Conservation (phyloP, 30 jellyfish, hydroid and myxozoan genomes). For the Turritopsis dohrnii region DNA sequence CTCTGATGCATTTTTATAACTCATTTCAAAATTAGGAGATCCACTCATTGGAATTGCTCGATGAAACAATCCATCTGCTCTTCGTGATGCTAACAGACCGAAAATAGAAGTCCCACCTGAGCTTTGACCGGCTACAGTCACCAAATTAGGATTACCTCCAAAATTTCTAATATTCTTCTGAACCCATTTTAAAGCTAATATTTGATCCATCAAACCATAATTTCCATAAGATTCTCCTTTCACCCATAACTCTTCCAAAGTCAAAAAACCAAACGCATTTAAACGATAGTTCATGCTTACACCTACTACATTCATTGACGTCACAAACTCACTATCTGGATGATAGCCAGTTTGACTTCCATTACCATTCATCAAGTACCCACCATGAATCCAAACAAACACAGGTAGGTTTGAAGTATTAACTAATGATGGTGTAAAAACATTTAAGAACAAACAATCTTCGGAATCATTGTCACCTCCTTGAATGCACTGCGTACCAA, state of each 20-base stretch:
- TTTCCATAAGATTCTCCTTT: slow-evolving; percentile 42
- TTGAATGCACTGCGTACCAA: slow-evolving; percentile 15
- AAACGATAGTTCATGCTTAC: slow-evolving; percentile 61
- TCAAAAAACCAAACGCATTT: slow-evolving; percentile 61
- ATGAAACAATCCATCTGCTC: slow-evolving; percentile 44
- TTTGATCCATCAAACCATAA: slow-evolving; percentile 76
- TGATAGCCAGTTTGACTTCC: slow-evolving; percentile 28
- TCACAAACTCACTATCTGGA: slow-evolving; percentile 32
- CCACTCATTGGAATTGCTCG: slow-evolving; percentile 70
- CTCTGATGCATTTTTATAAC: slow-evolving; percentile 6
- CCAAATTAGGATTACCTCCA: slow-evolving; percentile 66
- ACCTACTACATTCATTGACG: slow-evolving; percentile 38
- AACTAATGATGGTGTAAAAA: slow-evolving; percentile 23
- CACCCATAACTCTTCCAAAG: slow-evolving; percentile 23
- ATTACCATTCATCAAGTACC: slow-evolving; percentile 31
- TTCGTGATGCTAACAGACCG: slow-evolving; percentile 43
- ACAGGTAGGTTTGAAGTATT: slow-evolving; percentile 14
- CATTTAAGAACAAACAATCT: slow-evolving; percentile 32
- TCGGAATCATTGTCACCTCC: slow-evolving; percentile 26
- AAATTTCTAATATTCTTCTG: slow-evolving; percentile 41
- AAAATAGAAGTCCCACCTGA: slow-evolving; percentile 56
- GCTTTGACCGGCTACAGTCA: slow-evolving; percentile 62
- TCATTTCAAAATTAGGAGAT: slow-evolving; percentile 21
- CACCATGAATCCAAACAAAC: slow-evolving; percentile 78
- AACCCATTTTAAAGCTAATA: slow-evolving; percentile 60